Percentiles rank a stretch among this genome's conserved stretches.
phyloP scores from a whole-genome alignment of 2,113 vertebrate species.

The Dipodomys merriami region DNA sequence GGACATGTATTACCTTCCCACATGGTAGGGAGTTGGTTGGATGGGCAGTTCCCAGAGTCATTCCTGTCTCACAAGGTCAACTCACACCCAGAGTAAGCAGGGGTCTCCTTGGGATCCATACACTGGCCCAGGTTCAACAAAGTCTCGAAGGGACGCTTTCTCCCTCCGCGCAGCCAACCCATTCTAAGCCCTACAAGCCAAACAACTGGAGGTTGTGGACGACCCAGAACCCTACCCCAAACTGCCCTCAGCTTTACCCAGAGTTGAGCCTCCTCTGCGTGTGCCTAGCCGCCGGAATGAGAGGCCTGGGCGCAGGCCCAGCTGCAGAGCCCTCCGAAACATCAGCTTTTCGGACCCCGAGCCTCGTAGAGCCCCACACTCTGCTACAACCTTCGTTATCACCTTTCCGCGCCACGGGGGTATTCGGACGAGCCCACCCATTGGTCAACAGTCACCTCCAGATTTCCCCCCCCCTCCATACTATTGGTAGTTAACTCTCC shows the following conservation, averaged over 20 bases:
- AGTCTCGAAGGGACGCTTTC: background rate
- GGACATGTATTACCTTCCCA: background rate
- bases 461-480: background rate
- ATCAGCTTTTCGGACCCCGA: accelerated
- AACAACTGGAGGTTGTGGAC: background rate
- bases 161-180: background rate
- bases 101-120: background rate
- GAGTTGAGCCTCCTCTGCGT: conserved; percentile 38
- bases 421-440: background rate
- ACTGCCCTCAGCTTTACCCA: conserved; percentile 62
- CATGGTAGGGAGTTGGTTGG: background rate
- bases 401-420: accelerated
- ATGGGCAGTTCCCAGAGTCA: background rate
- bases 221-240: conserved; percentile 42
- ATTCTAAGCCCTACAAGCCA: background rate
- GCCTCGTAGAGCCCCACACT: accelerated
- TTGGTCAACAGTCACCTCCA: background rate
- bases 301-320: background rate
- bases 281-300: conserved; percentile 15
- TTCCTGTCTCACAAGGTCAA: background rate
- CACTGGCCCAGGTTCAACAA: background rate
- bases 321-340: background rate
- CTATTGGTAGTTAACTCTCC: background rate
- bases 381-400: accelerated
- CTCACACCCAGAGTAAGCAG: background rate